Evolutionary conservation across 2,797 vertebrate species (phyloP).

Genomic region (Lithobates pipiens): DNA sequence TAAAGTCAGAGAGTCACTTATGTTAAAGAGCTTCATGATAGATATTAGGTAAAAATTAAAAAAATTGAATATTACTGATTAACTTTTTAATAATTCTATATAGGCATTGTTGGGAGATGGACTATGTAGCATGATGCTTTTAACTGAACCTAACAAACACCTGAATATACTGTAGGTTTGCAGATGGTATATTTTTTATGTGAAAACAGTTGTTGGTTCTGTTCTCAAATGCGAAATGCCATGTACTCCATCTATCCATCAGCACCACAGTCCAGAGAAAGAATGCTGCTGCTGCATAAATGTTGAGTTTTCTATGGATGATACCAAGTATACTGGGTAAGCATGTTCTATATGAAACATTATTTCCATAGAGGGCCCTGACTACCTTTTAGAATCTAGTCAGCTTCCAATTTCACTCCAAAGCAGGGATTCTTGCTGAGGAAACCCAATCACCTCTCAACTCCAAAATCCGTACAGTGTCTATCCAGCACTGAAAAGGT

Average conservation of each 20-base stretch:
- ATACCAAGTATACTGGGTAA: conserved; percentile 27
- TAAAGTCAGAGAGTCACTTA: not conserved
- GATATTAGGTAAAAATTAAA: not conserved
- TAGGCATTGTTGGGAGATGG: conserved; percentile 18
- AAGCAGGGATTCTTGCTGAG: conserved; percentile 40
- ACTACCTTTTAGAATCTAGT: conserved; percentile 23
- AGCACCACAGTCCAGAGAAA: conserved; percentile 19
- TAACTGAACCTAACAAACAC: conserved; percentile 28
- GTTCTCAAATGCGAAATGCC: conserved; percentile 9
- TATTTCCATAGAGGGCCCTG: conserved; percentile 21
- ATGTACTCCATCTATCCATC: conserved; percentile 27
- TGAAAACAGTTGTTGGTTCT: conserved; percentile 9
- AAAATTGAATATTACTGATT: not conserved
- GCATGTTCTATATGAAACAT: conserved; percentile 42
- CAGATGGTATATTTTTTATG: conserved; percentile 7
- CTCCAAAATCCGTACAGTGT: conserved; percentile 6
- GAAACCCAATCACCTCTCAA: conserved; percentile 36
- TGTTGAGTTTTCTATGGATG: conserved; percentile 23
- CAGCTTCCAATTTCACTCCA: conserved; percentile 43
- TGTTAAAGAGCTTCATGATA: not conserved
- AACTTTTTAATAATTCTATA: not conserved
- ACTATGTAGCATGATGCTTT: conserved; percentile 30
- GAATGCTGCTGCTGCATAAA: conserved; percentile 14
- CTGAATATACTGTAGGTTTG: not conserved
- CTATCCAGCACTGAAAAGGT: conserved; percentile 32